Evolutionary conservation across 2,888 invertebrate species (phyloP).

Genomic region (Fissipunctia ypsillon): DNA sequence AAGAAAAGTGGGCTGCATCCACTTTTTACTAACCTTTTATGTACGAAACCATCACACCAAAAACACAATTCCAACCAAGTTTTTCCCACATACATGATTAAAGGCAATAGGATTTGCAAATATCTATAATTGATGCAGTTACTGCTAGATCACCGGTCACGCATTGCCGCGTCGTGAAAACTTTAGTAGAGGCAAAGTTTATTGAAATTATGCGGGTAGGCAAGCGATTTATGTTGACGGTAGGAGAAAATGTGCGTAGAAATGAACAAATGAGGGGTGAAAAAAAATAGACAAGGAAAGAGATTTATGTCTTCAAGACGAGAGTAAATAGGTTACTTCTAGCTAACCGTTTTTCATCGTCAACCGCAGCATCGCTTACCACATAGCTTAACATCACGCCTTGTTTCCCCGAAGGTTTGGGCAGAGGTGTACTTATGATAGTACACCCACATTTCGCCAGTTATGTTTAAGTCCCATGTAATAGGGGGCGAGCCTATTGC

Average conservation of each 20-base stretch:
- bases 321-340: not conserved
- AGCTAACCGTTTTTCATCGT: too few species aligned
- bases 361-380: too few species aligned
- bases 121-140: conserved; percentile 44
- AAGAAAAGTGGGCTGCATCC: too few species aligned
- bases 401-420: too few species aligned
- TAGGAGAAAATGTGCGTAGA: not conserved
- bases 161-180: conserved; percentile 30
- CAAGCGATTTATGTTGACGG: conserved; percentile 1
- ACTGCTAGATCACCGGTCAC: conserved; percentile 29
- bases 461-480: too few species aligned
- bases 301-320: not conserved
- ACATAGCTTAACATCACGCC: too few species aligned
- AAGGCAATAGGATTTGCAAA: conserved; percentile 53
- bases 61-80: not conserved
- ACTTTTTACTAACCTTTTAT: not conserved
- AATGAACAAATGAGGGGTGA: not conserved
- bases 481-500: too few species aligned
- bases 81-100: conserved; percentile 47
- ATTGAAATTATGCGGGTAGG: conserved; percentile 20
- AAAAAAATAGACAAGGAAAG: not conserved
- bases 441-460: too few species aligned
- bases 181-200: conserved; percentile 9
- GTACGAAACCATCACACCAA: not conserved
- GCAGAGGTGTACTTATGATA: too few species aligned